Evolutionary conservation across 2,888 invertebrate genomes (phyloP), one percentile per base, ranked within the genome.

Genomic region (Aleiodes leptofemur): DNA sequence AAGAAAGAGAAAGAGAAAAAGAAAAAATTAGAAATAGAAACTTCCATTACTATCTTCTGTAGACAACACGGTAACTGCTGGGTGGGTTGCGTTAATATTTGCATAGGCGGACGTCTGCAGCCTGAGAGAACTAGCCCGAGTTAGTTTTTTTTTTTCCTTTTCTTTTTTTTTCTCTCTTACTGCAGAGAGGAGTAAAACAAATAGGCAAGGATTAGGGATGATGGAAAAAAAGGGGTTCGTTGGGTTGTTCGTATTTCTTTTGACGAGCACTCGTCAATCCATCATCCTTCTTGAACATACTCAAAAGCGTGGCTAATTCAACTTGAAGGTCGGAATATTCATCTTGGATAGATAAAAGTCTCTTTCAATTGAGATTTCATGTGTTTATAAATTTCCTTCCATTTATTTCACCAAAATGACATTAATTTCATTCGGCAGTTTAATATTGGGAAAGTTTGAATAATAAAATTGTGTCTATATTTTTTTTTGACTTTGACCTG

Each of bases 221-320:
- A 34, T 34, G 34, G 34, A 34, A 34, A 74, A 74, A 76, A 73
- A 77, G 82, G 83, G 81, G 34, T 34, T 34, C n/a, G 34, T 34
- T 23, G 23, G 23, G 23, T 23, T 23, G 23, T 82, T 81, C 85
- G 82, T 80, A 81, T 85, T 87, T 88, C 86, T 86, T 55, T 53
- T 72, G 73, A 73, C 73, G 64, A 43, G 77, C 73, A 78, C 77
- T 80, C 78, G 76, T 78, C 79, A 76, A 80, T 76, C 73, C 76
- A 76, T 75, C 56, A 72, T 77, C 64, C 73, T 77, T 77, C 76
- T 75, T 48, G 55, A 34, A 56, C 69, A 69, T 86, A 4, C 3
- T 87, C 85, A 86, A 85, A 85, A 87, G 86, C 88, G 85, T 86
- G 88, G 86, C 88, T 86, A 85, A 88, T 87, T 85, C 83, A 48